Percentiles rank a stretch among this genome's conserved stretches.
These are phyloP conservation scores for Odontocerum albicorne DNA, from an alignment of 2,888 invertebrate genomes.

Conservation along the genomic window DNA sequence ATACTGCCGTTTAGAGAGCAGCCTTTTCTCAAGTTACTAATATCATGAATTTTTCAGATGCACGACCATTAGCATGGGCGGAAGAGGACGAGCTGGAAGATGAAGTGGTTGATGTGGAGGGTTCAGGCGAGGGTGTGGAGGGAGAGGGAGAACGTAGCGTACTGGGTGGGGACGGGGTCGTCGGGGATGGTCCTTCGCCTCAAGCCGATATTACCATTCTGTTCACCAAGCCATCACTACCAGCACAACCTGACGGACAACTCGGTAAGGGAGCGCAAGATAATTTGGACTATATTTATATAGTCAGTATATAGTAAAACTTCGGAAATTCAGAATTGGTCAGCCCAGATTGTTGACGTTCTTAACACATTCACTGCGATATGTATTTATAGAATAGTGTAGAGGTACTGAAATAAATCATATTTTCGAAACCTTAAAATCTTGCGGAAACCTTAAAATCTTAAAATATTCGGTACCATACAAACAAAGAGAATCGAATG, in stretches of 20 bases:
- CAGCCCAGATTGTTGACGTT: too few species aligned
- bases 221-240: slow-evolving; percentile 78
- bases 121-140: slow-evolving; percentile 62
- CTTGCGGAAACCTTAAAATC: too few species aligned
- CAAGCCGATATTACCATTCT: slow-evolving; percentile 90
- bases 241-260: slow-evolving; percentile 58
- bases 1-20: too few species aligned
- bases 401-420: too few species aligned
- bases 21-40: not conserved
- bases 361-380: too few species aligned
- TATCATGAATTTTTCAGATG: slow-evolving; percentile 32
- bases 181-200: slow-evolving; percentile 75
- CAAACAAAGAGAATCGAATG: too few species aligned
- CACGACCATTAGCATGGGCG: slow-evolving; percentile 58
- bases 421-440: too few species aligned
- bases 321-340: too few species aligned
- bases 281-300: too few species aligned
- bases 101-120: slow-evolving; percentile 65
- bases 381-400: too few species aligned
- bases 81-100: slow-evolving; percentile 72
- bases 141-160: slow-evolving; percentile 65
- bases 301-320: too few species aligned
- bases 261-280: slow-evolving; percentile 55
- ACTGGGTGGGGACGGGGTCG: slow-evolving; percentile 65
- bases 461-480: too few species aligned